Evolutionary conservation across 1,140 invertebrate species (phyloP), one percentile per base, ranked within the genome.

Genomic region (Drosophila kohkoa): DNA sequence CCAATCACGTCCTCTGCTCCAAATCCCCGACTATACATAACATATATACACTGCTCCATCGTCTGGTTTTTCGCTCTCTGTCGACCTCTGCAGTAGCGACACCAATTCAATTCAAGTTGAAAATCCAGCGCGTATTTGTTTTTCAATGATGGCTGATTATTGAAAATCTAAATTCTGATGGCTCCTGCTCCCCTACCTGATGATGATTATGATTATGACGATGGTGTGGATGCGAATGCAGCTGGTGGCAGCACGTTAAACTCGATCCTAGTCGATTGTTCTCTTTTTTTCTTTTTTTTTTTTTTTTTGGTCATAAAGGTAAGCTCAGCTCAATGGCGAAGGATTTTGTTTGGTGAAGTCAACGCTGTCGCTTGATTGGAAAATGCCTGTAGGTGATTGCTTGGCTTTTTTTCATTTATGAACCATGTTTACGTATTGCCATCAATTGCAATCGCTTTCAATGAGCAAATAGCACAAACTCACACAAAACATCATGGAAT

Each of bases 141-240:
- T 88, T 89, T 89, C 85, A 89, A 85, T 89, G 81, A 89, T 89
- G 81, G 81, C 81, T 89, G 85, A 89, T 89, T 89, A 89, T 88
- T 89, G 85, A 88, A 88, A 88, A 88, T 89, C 85, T 89, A 88
- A 88, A 88, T 88, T 88, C 85, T 32, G 71, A 45, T 54, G 55
- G 67, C 66, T 57, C 60, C 75, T 75, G 59, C 60, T 72, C 28
- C 35, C 20, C 15, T 25, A 25, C 45, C 1, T 32, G 32, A 66
- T 64, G 65, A 74, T 75, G 65, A 48, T 66, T 64, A 65, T 60
- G 57, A 46, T 63, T 43, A 57, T 64, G 77, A 57, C 64, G 70
- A 60, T 51, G 45, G 67, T 60, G 79, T 15, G 62, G 55, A 67
- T 72, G 80, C 45, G 73, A 70, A 52, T 72, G 66, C 48, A 74